Conservation (phyloP, 2,113 vertebrate species). For the Odontophorus gujanensis region DNA sequence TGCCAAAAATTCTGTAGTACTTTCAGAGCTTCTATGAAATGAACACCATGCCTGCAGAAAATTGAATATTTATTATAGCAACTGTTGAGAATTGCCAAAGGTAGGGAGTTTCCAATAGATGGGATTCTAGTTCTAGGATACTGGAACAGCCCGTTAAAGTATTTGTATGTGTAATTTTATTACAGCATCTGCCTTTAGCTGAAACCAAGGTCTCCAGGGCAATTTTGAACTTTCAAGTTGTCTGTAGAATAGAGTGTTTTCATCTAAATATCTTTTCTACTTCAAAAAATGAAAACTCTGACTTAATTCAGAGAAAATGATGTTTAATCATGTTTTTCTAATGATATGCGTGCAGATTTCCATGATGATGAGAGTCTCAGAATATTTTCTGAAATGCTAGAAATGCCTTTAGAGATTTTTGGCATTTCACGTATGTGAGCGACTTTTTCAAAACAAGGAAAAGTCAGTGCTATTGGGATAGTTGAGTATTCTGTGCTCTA, state of each 20-base stretch:
- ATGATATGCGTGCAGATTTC: neutral
- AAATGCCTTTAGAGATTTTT: constrained; percentile 39
- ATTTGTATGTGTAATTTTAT: constrained; percentile 32
- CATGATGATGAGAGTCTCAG: neutral
- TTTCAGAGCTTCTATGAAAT: neutral
- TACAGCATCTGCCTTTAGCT: constrained; percentile 52
- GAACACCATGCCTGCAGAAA: neutral
- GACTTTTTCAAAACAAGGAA: neutral
- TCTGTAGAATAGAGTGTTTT: neutral
- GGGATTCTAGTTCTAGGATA: neutral
- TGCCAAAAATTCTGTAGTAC: neutral
- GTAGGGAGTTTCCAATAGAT: constrained; percentile 54
- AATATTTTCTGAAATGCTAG: constrained; percentile 35
- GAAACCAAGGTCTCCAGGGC: constrained; percentile 41
- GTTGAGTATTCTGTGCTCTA: neutral
- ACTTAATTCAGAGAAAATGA: constrained; percentile 16
- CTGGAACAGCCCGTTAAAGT: constrained; percentile 16
- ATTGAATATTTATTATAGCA: neutral
- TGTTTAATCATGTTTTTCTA: constrained; percentile 7
- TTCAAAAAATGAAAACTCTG: constrained; percentile 6
- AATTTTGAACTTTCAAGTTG: constrained; percentile 58
- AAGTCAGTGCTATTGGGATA: neutral
- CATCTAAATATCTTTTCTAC: neutral
- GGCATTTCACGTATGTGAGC: neutral
- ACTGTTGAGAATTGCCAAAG: constrained; percentile 29